Percentiles rank a stretch among this genome's conserved stretches.
Evolutionary conservation across 2,113 vertebrate genomes (phyloP).

Genomic region (Toxotes chatareus): DNA sequence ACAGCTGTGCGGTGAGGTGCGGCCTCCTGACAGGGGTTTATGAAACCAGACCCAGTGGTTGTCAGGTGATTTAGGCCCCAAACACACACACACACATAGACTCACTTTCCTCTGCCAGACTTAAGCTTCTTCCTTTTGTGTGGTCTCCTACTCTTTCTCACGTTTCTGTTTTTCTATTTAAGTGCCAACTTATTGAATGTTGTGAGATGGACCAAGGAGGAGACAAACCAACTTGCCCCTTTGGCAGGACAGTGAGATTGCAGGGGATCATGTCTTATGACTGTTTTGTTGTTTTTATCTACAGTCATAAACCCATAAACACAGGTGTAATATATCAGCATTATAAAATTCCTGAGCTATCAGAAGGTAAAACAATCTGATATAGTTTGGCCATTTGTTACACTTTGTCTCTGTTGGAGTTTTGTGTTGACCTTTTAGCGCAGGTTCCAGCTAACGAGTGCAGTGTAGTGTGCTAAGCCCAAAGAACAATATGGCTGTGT

Average conservation of each 20-base stretch:
- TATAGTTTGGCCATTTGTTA: background rate
- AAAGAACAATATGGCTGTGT: slow-evolving; percentile 67
- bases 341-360: background rate
- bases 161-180: background rate
- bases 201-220: background rate
- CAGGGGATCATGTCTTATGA: background rate
- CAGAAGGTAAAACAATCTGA: background rate
- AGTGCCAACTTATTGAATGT: background rate
- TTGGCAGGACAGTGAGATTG: background rate
- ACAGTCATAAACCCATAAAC: background rate
- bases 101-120: background rate
- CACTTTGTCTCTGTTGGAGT: slow-evolving; percentile 8
- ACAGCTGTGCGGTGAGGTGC: slow-evolving; percentile 62
- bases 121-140: background rate
- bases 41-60: slow-evolving; percentile 72
- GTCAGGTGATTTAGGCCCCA: slow-evolving; percentile 79
- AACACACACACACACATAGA: background rate
- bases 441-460: slow-evolving; percentile 35
- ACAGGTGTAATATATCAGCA: background rate
- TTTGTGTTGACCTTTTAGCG: slow-evolving; percentile 43
- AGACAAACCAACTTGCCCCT: background rate
- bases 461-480: slow-evolving; percentile 44
- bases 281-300: slow-evolving; percentile 6
- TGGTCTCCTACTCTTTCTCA: background rate
- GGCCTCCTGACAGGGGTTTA: slow-evolving; percentile 53